Evolutionary conservation across 2,888 invertebrate genomes (phyloP).

Genomic region (Microctonus brassicae): DNA sequence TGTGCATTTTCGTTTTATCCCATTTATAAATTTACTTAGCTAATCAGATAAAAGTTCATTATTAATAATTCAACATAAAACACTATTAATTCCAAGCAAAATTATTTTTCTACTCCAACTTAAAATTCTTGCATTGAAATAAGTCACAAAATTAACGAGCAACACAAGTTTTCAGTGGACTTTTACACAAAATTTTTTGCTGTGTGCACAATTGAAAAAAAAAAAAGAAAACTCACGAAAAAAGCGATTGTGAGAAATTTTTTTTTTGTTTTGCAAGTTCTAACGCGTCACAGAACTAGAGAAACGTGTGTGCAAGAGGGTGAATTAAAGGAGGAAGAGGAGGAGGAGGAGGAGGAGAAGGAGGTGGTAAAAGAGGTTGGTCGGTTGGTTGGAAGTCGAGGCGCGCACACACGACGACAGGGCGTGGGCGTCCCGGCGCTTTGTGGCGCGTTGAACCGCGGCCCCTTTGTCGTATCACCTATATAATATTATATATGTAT

Average conservation of each 20-base stretch:
- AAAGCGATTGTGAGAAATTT: neutral
- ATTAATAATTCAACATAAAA: no score
- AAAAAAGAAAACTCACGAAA: neutral
- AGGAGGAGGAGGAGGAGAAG: conserved; percentile 10
- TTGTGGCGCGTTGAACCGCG: conserved; percentile 69
- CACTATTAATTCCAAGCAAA: no score
- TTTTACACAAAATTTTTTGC: no score
- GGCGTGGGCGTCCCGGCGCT: conserved; percentile 65
- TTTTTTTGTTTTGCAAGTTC: conserved; percentile 53
- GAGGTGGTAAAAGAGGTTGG: conserved; percentile 31
- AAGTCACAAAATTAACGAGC: no score
- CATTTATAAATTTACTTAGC: no score
- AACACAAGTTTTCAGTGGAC: no score
- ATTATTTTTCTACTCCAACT: no score
- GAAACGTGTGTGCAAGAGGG: conserved; percentile 42
- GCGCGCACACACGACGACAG: conserved; percentile 34
- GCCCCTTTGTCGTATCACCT: conserved; percentile 63
- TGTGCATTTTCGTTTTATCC: no score
- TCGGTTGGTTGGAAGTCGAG: conserved; percentile 30
- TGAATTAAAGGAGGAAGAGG: no score
- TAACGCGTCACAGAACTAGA: conserved; percentile 58
- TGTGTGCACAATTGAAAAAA: no score
- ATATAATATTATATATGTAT: conserved; percentile 32
- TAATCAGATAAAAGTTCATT: no score
- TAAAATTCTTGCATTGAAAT: no score